Percentiles rank a stretch among this genome's conserved stretches.
phyloP scores from a whole-genome alignment of 2,888 invertebrate genomes.

The Watsonalla binaria region DNA sequence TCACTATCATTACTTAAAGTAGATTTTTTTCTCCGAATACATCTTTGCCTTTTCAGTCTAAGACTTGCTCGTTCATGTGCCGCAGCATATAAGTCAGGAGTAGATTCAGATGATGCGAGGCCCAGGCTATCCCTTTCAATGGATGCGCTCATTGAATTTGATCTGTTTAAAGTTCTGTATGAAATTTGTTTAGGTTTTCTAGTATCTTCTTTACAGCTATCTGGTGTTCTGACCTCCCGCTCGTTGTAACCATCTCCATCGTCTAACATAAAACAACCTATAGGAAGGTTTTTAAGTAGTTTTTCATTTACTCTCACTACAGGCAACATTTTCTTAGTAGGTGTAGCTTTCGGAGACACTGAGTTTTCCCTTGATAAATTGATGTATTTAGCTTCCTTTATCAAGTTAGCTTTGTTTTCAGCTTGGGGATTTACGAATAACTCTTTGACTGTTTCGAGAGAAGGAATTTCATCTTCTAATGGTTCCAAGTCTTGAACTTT shows the following conservation, averaged over 20 bases:
- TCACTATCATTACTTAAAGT: conserved; percentile 63
- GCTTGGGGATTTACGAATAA: conserved; percentile 65
- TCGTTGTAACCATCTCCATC: conserved; percentile 72
- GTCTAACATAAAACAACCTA: conserved; percentile 68
- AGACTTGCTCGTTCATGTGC: conserved; percentile 46
- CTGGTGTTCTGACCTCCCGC: conserved; percentile 72
- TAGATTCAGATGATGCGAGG: conserved; percentile 52
- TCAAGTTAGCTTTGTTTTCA: conserved; percentile 60
- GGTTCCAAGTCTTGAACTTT: conserved; percentile 28
- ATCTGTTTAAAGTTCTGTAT: conserved; percentile 43
- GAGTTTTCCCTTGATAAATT: conserved; percentile 68
- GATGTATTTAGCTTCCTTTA: conserved; percentile 67
- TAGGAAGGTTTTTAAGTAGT: conserved; percentile 63
- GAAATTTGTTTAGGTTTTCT: conserved; percentile 21
- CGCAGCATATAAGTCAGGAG: conserved; percentile 54
- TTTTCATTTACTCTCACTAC: conserved; percentile 57
- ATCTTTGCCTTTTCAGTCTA: conserved; percentile 75
- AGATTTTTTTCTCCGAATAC: conserved; percentile 76
- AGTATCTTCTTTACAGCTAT: conserved; percentile 35
- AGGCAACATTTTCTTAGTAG: conserved; percentile 53
- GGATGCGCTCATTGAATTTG: conserved; percentile 58
- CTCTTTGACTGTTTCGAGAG: conserved; percentile 52
- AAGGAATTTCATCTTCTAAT: conserved; percentile 49
- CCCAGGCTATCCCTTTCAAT: conserved; percentile 40
- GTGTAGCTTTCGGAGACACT: conserved; percentile 59